Conservation (phyloP, 2,797 vertebrate genomes). For the Pseudochromis fuscus region DNA sequence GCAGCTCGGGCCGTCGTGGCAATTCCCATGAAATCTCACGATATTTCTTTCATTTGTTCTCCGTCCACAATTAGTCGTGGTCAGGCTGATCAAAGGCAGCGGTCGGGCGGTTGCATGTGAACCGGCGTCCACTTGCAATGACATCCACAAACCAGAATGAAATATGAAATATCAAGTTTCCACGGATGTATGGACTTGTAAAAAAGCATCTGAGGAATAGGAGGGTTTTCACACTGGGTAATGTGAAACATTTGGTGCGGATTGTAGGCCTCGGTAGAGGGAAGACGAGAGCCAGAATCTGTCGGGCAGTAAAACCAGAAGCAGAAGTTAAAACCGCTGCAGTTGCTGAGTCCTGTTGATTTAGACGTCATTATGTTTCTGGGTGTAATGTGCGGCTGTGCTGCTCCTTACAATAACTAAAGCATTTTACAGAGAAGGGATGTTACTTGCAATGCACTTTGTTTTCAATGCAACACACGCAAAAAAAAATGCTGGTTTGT, state of each 20-base stretch:
- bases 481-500: too few species aligned
- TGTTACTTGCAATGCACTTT: background rate
- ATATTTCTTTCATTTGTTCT: slow-evolving; percentile 99
- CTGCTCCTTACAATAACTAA: slow-evolving; percentile 29
- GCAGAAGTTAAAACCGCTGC: slow-evolving; percentile 88
- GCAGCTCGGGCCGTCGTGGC: slow-evolving; percentile 88
- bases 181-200: slow-evolving; percentile 97
- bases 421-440: too few species aligned
- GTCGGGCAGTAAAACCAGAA: slow-evolving; percentile 91
- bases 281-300: slow-evolving; percentile 88
- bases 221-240: slow-evolving; percentile 99
- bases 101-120: slow-evolving; percentile 95
- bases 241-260: slow-evolving; percentile 99
- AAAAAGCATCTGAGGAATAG: slow-evolving; percentile 97
- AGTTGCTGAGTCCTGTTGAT: slow-evolving; percentile 84
- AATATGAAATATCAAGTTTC: slow-evolving; percentile 99
- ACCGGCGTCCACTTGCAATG: slow-evolving; percentile 96
- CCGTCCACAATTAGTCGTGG: slow-evolving; percentile 96
- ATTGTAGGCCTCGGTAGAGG: slow-evolving; percentile 89
- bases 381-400: slow-evolving; percentile 50
- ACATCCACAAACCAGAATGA: slow-evolving; percentile 99
- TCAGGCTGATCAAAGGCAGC: slow-evolving; percentile 96
- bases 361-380: slow-evolving; percentile 86
- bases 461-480: too few species aligned
- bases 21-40: slow-evolving; percentile 99